These are phyloP conservation scores for Papilio demoleus DNA, from an alignment of 2,888 invertebrate genomes.

Conservation along the genomic window DNA sequence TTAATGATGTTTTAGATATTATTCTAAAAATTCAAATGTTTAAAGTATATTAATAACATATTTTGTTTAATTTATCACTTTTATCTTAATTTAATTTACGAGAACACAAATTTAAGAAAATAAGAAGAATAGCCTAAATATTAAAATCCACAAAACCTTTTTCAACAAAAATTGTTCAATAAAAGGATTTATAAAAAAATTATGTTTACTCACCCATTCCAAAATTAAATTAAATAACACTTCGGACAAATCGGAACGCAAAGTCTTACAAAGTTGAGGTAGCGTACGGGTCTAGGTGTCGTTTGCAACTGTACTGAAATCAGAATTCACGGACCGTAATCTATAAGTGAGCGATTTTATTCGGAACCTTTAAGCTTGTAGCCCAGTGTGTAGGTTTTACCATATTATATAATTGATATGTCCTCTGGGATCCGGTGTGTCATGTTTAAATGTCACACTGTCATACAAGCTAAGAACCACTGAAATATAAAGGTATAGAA, in stretches of 20 bases:
- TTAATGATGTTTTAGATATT: no score
- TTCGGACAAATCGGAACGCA: no score
- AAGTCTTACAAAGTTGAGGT: background rate
- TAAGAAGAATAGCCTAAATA: no score
- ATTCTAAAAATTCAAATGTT: no score
- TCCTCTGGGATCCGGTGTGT: background rate
- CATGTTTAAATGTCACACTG: slow-evolving; percentile 21
- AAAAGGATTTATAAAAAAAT: no score
- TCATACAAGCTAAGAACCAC: background rate
- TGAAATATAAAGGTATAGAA: background rate
- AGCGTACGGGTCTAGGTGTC: slow-evolving; percentile 25
- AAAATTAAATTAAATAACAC: slow-evolving; percentile 7
- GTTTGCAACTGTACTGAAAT: slow-evolving; percentile 40
- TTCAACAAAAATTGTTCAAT: no score
- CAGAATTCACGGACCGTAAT: slow-evolving; percentile 37
- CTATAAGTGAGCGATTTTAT: slow-evolving; percentile 41
- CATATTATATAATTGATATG: slow-evolving; percentile 7
- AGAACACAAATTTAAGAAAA: no score
- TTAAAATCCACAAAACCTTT: no score
- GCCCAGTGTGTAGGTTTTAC: slow-evolving; percentile 33
- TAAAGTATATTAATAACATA: no score
- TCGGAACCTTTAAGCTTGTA: slow-evolving; percentile 29
- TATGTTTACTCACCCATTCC: slow-evolving; percentile 23
- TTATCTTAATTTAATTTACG: no score
- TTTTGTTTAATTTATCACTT: no score